Percentiles rank a stretch among this genome's conserved stretches.
phyloP scores from a whole-genome alignment of 2,888 invertebrate genomes.

The Machimus atricapillus region DNA sequence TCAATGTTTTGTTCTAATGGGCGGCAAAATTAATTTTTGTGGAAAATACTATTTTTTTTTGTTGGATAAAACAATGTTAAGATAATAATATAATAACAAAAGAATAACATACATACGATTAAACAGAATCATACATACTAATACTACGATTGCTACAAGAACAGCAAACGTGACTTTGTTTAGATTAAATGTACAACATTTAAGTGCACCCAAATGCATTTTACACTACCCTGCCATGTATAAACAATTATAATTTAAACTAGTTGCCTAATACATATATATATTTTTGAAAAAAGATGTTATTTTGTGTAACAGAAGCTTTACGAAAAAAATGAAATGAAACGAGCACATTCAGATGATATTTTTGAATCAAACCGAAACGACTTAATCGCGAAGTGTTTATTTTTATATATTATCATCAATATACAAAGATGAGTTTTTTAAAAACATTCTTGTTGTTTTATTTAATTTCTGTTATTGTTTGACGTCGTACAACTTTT shows the following conservation, averaged over 20 bases:
- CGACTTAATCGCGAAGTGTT: neutral
- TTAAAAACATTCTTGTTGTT: neutral
- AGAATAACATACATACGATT: neutral
- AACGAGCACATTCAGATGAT: conserved; percentile 4
- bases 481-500: neutral
- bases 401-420: neutral
- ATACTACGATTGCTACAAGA: neutral
- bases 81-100: neutral
- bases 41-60: neutral
- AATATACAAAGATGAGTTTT: neutral
- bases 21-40: neutral
- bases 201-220: neutral
- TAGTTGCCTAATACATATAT: neutral
- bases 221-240: neutral
- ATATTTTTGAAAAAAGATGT: neutral
- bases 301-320: neutral
- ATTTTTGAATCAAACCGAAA: conserved; percentile 12
- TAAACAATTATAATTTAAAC: neutral
- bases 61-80: neutral
- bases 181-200: neutral
- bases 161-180: neutral
- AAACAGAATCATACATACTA: neutral
- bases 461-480: neutral
- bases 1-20: neutral
- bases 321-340: neutral